Conservation (phyloP, 2,888 invertebrate genomes). For the Chymomyza procnemis region DNA sequence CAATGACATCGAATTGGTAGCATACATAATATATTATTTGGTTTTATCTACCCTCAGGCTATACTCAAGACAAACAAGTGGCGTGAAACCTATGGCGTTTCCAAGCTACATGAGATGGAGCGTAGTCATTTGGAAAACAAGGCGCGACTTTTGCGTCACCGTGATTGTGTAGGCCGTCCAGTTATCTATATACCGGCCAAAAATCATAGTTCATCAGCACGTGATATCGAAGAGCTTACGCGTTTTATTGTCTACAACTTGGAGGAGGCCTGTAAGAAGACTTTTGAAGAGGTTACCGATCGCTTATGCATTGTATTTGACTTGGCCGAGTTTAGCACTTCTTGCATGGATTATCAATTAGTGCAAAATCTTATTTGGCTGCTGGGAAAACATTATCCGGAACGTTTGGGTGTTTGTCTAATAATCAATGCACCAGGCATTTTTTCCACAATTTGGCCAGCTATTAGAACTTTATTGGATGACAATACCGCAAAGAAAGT, state of each 20-base stretch:
- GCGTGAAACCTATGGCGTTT: conserved; percentile 86
- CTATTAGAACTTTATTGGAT: conserved; percentile 88
- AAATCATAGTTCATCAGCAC: conserved; percentile 84
- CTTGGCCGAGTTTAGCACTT: conserved; percentile 84
- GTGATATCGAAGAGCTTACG: conserved; percentile 87
- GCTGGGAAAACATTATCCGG: conserved; percentile 87
- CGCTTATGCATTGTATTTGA: conserved; percentile 90
- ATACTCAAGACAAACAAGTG: conserved; percentile 89
- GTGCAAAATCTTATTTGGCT: conserved; percentile 89
- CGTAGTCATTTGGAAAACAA: conserved; percentile 83
- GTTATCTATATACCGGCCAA: conserved; percentile 89
- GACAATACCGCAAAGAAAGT: conserved; percentile 89
- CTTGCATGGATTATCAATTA: conserved; percentile 89
- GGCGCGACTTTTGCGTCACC: conserved; percentile 84
- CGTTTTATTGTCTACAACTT: conserved; percentile 85
- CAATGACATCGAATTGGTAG: not conserved
- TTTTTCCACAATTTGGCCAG: conserved; percentile 88
- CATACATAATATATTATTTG: not conserved
- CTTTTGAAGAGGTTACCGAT: conserved; percentile 88
- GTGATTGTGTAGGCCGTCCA: conserved; percentile 86
- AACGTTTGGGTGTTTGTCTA: conserved; percentile 87
- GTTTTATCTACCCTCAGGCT: conserved; percentile 79
- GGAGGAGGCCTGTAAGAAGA: conserved; percentile 87
- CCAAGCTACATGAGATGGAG: conserved; percentile 80
- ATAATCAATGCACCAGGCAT: conserved; percentile 86